Percentiles rank a stretch among this genome's conserved stretches.
phyloP scores from a whole-genome alignment of 2,797 vertebrate species.

The Chiroxiphia lanceolata region DNA sequence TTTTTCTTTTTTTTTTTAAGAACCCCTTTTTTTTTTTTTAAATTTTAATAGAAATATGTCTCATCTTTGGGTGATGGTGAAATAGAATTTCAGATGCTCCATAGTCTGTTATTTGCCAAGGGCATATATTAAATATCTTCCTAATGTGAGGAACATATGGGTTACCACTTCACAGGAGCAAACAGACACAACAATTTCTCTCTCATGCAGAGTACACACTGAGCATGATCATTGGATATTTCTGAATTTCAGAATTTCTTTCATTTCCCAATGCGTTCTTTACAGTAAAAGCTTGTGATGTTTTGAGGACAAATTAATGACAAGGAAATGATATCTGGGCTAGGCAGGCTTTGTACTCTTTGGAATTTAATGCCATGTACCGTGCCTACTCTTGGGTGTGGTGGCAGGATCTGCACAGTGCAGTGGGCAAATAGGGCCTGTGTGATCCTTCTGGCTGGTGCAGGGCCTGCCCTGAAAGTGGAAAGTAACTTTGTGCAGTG shows the following conservation, averaged over 20 bases:
- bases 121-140: slow-evolving; percentile 40
- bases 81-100: not conserved
- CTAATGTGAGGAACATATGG: slow-evolving; percentile 36
- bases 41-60: not conserved
- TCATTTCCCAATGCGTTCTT: not conserved
- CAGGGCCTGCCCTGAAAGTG: not conserved
- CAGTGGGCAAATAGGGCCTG: accelerated
- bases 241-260: not conserved
- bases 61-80: not conserved
- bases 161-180: not conserved
- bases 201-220: not conserved
- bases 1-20: not conserved
- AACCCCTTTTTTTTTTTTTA: not conserved
- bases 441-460: not conserved
- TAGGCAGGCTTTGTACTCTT: not conserved
- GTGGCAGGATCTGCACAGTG: not conserved
- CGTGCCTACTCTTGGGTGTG: not conserved
- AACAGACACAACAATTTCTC: not conserved
- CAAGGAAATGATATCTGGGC: not conserved
- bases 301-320: not conserved
- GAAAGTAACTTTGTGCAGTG: not conserved
- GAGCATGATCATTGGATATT: not conserved
- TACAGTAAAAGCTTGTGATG: not conserved
- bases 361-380: not conserved
- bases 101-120: slow-evolving; percentile 34